Base-by-base conservation (phyloP, 1,140 invertebrate genomes). In the Drosophila kanapiae region DNA sequence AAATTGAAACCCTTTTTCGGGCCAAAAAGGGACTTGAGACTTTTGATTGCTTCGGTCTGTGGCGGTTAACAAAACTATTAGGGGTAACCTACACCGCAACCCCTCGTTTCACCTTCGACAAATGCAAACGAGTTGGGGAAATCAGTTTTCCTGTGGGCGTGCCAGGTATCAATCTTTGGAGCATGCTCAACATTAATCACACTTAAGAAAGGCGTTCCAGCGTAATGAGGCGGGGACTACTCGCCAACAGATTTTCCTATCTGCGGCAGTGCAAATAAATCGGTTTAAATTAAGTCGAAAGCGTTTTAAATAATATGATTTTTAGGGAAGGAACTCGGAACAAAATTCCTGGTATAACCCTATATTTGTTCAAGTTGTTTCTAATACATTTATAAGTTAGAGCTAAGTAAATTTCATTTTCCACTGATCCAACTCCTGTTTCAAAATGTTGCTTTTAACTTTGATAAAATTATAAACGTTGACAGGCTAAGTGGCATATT, bases 1-100 rank as follows among this genome's bases (percentile, higher is more conserved):
- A 87, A 87, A 87, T 87, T 87, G 84, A 90, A 87, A 88, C 84
- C 84, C 83, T 82, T 87, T 87, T 87, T 75, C 47, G 70, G 54
- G 42, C 33, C 61, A 65, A 78, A 80, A 88, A 81, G 83, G 80
- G 84, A 78, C 77, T 71, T 54, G 48, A 75, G 74, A 84, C 85
- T 80, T 90, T 84, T 88, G 84, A 87, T 87, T 87, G 84, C 84
- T 78, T 72, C 54, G 43, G 31, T 74, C 67, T 60, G 38, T 9
- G 74, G 49, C 18, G 75, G 64, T 63, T 78, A 47, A 64, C 85
- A 75, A 87, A 86, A 87, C 67, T 78, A 79, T 79, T 79, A 78
- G 42, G 75, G 57, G 23, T 6, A 6, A 11, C 48, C 31, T 9
- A 35, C 8, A 4, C 48, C 13, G 4, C 40, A 5, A 27, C 8